Percentiles rank a stretch among this genome's conserved stretches.
Evolutionary conservation across 1,140 invertebrate species (phyloP).

Genomic region (Tetramorium parvispinum): DNA sequence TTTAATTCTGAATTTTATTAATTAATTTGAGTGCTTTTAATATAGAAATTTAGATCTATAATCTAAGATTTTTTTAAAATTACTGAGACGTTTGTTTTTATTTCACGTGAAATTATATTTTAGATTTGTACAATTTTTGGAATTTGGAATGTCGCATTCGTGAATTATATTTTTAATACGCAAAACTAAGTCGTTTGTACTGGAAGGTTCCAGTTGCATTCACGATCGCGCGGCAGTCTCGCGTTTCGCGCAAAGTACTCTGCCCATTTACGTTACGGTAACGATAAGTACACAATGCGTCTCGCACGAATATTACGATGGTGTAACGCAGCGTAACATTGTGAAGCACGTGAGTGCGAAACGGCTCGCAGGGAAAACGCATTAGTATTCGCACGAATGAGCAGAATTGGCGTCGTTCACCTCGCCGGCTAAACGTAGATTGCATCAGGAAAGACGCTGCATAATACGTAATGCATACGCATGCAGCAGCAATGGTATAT

Average conservation of each 20-base stretch:
- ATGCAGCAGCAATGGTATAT: constrained; percentile 1
- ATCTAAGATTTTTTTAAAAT: neutral
- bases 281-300: constrained; percentile 38
- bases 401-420: constrained; percentile 11
- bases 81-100: neutral
- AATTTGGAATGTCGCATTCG: neutral
- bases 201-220: neutral
- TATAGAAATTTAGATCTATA: neutral
- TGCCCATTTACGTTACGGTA: constrained; percentile 25
- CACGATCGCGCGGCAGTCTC: neutral
- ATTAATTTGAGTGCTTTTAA: neutral
- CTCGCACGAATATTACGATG: constrained; percentile 26
- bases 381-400: constrained; percentile 52
- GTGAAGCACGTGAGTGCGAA: constrained; percentile 10
- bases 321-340: constrained; percentile 30
- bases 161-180: neutral
- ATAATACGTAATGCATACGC: constrained; percentile 13
- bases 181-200: neutral
- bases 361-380: constrained; percentile 6
- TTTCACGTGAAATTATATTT: neutral
- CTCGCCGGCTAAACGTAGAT: constrained; percentile 42
- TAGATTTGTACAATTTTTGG: neutral
- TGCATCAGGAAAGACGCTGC: constrained; percentile 30
- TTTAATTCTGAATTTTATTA: neutral
- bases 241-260: constrained; percentile 14